A percentile compares a stretch with the other conserved stretches of the same genome.
phyloP scores from a whole-genome alignment of 2,797 vertebrate genomes.

The Protonibea diacanthus region DNA sequence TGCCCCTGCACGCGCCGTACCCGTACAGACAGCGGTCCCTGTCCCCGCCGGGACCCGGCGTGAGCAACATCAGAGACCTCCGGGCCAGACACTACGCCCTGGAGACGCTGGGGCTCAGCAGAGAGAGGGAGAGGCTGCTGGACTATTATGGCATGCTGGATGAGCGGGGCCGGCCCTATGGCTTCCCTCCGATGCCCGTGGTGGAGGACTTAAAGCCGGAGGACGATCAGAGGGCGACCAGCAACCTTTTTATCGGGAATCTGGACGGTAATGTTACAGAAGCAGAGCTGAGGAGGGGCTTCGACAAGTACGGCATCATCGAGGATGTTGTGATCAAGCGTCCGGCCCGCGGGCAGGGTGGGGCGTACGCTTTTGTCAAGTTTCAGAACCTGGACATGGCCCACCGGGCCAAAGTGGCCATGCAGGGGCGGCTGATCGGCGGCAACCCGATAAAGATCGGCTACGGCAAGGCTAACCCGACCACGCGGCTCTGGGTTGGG shows the following conservation, averaged over 20 bases:
- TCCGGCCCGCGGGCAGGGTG: slow-evolving; percentile 92
- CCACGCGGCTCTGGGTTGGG: slow-evolving; percentile 97
- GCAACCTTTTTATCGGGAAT: slow-evolving; percentile 97
- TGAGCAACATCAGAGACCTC: slow-evolving; percentile 87
- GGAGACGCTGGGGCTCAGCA: slow-evolving; percentile 88
- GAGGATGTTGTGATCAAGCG: slow-evolving; percentile 98
- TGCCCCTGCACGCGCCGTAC: slow-evolving; percentile 90
- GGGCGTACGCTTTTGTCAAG: slow-evolving; percentile 96
- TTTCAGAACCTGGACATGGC: slow-evolving; percentile 99
- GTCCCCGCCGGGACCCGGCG: slow-evolving; percentile 90
- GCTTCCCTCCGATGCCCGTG: slow-evolving; percentile 85
- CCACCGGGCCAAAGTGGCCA: slow-evolving; percentile 95
- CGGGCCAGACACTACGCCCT: slow-evolving; percentile 90
- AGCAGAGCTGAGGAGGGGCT: slow-evolving; percentile 91
- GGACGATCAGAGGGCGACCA: slow-evolving; percentile 96
- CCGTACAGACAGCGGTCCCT: slow-evolving; percentile 92
- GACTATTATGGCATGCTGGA: slow-evolving; percentile 95
- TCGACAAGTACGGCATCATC: slow-evolving; percentile 96
- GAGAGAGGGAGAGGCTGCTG: slow-evolving; percentile 91
- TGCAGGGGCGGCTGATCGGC: slow-evolving; percentile 94
- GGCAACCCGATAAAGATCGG: slow-evolving; percentile 97
- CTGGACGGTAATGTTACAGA: slow-evolving; percentile 95
- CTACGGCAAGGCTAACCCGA: slow-evolving; percentile 97
- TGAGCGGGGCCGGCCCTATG: slow-evolving; percentile 91
- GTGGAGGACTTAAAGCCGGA: slow-evolving; percentile 96